A percentile compares a stretch with the other conserved stretches of the same genome.
These are phyloP conservation scores for Acanthosoma haemorrhoidale DNA, from an alignment of 2,888 invertebrate species.

Conservation along the genomic window DNA sequence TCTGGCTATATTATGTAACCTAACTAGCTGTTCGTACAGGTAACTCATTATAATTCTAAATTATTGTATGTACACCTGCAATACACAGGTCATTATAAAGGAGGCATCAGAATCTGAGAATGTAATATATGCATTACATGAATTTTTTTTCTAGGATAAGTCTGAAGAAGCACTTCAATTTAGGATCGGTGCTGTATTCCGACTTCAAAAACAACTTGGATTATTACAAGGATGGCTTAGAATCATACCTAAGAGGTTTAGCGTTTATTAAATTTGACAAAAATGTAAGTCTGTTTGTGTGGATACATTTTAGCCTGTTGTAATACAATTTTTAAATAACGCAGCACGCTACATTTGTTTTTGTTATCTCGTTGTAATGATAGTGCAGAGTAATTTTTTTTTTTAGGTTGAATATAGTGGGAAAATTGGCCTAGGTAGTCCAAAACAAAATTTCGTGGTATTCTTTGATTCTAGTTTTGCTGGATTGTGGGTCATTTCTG, in stretches of 20 bases:
- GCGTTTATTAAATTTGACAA: neutral
- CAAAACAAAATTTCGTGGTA: neutral
- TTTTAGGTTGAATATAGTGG: constrained; percentile 8
- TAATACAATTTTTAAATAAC: no score
- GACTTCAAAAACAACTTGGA: neutral
- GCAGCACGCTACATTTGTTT: no score
- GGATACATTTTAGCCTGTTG: no score
- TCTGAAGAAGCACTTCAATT: neutral
- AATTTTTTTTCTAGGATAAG: neutral
- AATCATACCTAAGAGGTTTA: neutral
- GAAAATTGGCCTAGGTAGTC: neutral
- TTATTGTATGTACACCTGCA: no score
- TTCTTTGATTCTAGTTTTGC: constrained; percentile 6
- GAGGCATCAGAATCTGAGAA: no score
- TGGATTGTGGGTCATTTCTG: constrained; percentile 6
- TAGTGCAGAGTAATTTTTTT: neutral
- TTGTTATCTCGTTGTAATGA: no score
- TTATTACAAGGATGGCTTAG: neutral
- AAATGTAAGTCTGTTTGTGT: neutral
- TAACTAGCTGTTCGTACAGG: no score
- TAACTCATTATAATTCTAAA: no score
- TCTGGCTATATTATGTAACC: no score
- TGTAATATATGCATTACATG: no score
- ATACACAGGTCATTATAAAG: neutral
- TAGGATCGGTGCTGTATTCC: neutral